These are phyloP conservation scores for Tipula helvola DNA, from an alignment of 2,888 invertebrate genomes.

Conservation along the genomic window DNA sequence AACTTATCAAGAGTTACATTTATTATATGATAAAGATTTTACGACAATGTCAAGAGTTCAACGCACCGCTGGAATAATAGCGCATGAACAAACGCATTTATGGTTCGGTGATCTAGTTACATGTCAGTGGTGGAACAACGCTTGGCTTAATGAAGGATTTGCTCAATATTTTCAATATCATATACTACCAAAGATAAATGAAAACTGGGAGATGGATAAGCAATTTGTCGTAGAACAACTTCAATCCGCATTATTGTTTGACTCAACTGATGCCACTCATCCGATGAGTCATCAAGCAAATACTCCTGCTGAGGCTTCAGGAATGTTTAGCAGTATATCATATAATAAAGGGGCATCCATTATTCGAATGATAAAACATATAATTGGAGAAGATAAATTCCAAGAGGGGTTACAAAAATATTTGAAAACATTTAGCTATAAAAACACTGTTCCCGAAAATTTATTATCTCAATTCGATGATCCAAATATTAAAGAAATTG, in stretches of 20 bases:
- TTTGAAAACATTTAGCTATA: constrained; percentile 33
- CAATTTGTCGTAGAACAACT: constrained; percentile 60
- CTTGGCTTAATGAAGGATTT: constrained; percentile 65
- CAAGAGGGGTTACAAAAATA: constrained; percentile 43
- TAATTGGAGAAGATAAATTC: constrained; percentile 42
- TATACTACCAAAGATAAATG: constrained; percentile 25
- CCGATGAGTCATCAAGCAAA: constrained; percentile 46
- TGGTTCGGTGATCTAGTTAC: constrained; percentile 72
- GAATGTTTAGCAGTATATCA: constrained; percentile 51
- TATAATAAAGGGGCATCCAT: constrained; percentile 56
- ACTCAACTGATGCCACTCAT: constrained; percentile 43
- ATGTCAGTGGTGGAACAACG: constrained; percentile 54
- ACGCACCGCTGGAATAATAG: constrained; percentile 37
- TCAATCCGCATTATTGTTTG: constrained; percentile 47
- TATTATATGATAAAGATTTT: constrained; percentile 49
- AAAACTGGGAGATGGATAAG: constrained; percentile 47
- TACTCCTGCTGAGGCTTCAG: constrained; percentile 43
- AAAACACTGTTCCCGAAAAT: constrained; percentile 33
- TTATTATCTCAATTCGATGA: constrained; percentile 36
- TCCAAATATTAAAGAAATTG: constrained; percentile 21
- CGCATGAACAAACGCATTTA: constrained; percentile 54
- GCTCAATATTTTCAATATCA: constrained; percentile 56
- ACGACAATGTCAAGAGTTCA: constrained; percentile 43
- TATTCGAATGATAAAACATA: constrained; percentile 55
- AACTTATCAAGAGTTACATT: constrained; percentile 41